phyloP scores from a whole-genome alignment of 92 coral and sea anemone species.

The Umimayanthus chanpuru region DNA sequence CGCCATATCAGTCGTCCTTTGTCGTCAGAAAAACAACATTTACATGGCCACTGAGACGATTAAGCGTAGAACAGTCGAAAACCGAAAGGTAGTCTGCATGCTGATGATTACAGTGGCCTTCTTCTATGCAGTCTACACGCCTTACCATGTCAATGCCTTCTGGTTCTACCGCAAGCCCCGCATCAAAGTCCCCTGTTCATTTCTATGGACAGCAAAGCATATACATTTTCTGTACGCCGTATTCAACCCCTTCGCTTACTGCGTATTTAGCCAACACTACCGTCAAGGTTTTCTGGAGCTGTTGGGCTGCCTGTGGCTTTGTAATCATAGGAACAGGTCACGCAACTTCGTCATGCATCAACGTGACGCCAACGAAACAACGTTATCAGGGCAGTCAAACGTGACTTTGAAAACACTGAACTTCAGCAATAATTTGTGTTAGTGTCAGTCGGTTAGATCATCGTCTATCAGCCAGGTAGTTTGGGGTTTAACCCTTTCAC shows the following conservation, averaged over 20 bases:
- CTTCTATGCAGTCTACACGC: slow-evolving; percentile 17
- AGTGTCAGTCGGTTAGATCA: background rate
- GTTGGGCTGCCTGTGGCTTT: background rate
- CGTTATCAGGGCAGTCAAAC: background rate
- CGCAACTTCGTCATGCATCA: background rate
- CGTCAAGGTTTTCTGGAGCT: slow-evolving; percentile 27
- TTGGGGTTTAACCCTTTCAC: no score
- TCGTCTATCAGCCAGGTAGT: background rate
- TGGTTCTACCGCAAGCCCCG: slow-evolving; percentile 19
- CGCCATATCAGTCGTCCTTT: background rate
- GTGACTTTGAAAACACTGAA: background rate
- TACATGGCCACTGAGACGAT: slow-evolving; percentile 25
- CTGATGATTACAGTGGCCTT: background rate
- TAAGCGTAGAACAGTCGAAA: slow-evolving; percentile 17
- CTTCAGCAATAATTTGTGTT: background rate
- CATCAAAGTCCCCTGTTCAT: background rate
- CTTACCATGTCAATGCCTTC: slow-evolving; percentile 26
- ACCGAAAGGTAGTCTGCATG: slow-evolving; percentile 21
- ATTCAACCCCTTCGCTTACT: slow-evolving; percentile 32
- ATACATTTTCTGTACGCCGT: slow-evolving; percentile 29
- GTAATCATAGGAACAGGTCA: background rate
- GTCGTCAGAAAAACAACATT: slow-evolving; percentile 14
- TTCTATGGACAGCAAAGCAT: slow-evolving; percentile 15
- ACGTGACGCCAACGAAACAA: background rate
- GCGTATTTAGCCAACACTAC: slow-evolving; percentile 7